Percentiles rank a stretch among this genome's conserved stretches.
Conservation (phyloP, 2,797 vertebrate genomes). For the Poecilia picta region DNA sequence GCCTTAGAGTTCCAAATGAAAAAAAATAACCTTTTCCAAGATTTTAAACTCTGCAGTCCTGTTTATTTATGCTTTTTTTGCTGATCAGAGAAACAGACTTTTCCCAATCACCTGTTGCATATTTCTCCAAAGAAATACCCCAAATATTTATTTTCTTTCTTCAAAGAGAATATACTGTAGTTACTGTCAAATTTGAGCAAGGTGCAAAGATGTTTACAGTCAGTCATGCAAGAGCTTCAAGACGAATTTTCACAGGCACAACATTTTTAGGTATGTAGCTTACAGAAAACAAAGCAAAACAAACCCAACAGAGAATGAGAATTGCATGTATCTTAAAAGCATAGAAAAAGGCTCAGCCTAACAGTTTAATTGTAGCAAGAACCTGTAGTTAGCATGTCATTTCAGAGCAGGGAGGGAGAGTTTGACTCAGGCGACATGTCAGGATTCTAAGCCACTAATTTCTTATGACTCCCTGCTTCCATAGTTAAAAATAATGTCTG, state of each 20-base stretch:
- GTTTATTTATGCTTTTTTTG: not conserved
- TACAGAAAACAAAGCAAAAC: not conserved
- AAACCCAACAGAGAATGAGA: not conserved
- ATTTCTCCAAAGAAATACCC: not conserved
- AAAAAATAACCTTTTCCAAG: not conserved
- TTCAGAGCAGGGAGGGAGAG: constrained; percentile 2
- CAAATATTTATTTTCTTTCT: not conserved
- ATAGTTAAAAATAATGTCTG: constrained; percentile 52
- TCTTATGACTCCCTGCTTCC: constrained; percentile 51
- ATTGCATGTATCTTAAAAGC: not conserved
- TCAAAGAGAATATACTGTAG: not conserved
- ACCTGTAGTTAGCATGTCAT: not conserved
- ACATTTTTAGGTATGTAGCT: not conserved
- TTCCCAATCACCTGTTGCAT: not conserved
- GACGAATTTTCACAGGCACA: not conserved
- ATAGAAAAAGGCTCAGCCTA: not conserved
- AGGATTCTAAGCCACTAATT: constrained; percentile 42
- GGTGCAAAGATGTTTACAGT: not conserved
- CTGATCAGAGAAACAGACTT: not conserved
- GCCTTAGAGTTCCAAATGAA: not conserved
- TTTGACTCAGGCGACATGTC: constrained; percentile 45
- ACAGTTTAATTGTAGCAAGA: not conserved
- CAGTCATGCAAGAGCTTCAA: not conserved
- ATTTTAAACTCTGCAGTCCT: not conserved
- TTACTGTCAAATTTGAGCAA: not conserved